Percentiles rank a stretch among this genome's conserved stretches.
These are phyloP conservation scores for Zaprionus capensis DNA, from an alignment of 1,140 invertebrate species.

Conservation along the genomic window DNA sequence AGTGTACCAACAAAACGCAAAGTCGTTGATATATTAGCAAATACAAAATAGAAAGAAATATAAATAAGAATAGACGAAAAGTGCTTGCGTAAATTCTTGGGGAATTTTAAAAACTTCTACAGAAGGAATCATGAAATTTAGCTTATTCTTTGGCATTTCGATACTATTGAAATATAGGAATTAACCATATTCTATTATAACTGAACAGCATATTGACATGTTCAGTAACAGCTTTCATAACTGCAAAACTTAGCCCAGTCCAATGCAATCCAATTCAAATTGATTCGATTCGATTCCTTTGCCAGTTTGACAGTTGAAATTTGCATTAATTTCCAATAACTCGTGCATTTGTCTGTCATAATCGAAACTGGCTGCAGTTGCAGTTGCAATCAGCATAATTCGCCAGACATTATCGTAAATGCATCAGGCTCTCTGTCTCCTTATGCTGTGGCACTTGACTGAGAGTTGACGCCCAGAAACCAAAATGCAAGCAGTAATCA, in stretches of 20 bases:
- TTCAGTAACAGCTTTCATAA: background rate
- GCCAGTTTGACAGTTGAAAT: constrained; percentile 10
- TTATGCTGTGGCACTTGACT: constrained; percentile 35
- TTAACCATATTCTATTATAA: too few species aligned
- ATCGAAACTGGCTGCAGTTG: constrained; percentile 52
- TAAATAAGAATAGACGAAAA: background rate
- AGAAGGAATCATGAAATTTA: background rate
- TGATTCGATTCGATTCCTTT: constrained; percentile 6
- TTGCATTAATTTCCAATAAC: constrained; percentile 60
- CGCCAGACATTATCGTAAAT: constrained; percentile 70
- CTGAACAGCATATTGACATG: too few species aligned
- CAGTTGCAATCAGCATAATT: constrained; percentile 48
- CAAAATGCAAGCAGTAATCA: constrained; percentile 49
- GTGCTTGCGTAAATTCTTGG: background rate
- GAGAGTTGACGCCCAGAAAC: constrained; percentile 46
- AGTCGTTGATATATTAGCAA: constrained; percentile 23
- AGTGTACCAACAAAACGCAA: constrained; percentile 1
- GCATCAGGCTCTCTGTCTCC: constrained; percentile 48
- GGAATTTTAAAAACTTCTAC: background rate
- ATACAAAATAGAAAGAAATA: constrained; percentile 17
- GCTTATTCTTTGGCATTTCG: background rate
- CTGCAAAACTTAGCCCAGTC: background rate
- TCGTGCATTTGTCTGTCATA: constrained; percentile 56
- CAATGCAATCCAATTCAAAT: background rate
- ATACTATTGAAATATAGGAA: too few species aligned